Conservation (phyloP, 64 coral and sea anemone genomes). For the Acropora yongei region DNA sequence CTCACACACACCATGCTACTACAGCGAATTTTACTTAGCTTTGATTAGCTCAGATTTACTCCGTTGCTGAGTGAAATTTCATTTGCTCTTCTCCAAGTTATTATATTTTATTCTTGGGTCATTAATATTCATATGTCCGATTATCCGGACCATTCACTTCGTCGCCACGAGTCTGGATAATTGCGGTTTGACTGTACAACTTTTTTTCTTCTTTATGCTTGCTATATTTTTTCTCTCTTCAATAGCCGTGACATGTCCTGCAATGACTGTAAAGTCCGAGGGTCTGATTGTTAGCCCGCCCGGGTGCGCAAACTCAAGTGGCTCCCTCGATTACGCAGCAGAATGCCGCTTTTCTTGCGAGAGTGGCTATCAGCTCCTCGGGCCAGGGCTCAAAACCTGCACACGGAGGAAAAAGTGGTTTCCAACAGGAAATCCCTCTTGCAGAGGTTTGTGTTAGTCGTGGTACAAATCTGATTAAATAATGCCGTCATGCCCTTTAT, state of each 20-base stretch:
- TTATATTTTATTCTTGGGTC: too few species aligned
- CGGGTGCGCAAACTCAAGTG: constrained; percentile 1
- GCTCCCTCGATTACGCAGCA: not conserved
- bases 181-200: too few species aligned
- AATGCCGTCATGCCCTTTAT: not conserved
- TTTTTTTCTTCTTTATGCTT: too few species aligned
- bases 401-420: constrained; percentile 24
- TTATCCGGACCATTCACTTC: too few species aligned
- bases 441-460: constrained; percentile 7
- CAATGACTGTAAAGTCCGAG: constrained; percentile 16
- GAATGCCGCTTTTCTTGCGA: constrained; percentile 41
- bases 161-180: too few species aligned
- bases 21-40: too few species aligned
- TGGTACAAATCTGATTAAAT: not conserved
- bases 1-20: too few species aligned
- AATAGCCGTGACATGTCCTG: constrained; percentile 28
- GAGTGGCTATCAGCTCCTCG: constrained; percentile 25
- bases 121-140: too few species aligned
- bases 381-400: constrained; percentile 38
- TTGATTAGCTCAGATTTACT: too few species aligned
- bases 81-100: too few species aligned
- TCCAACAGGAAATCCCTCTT: constrained; percentile 44
- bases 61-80: too few species aligned
- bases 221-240: not conserved
- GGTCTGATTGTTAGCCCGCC: constrained; percentile 15